These are phyloP conservation scores for Australoheros scitulus DNA, from an alignment of 2,113 vertebrate genomes.

Conservation along the genomic window DNA sequence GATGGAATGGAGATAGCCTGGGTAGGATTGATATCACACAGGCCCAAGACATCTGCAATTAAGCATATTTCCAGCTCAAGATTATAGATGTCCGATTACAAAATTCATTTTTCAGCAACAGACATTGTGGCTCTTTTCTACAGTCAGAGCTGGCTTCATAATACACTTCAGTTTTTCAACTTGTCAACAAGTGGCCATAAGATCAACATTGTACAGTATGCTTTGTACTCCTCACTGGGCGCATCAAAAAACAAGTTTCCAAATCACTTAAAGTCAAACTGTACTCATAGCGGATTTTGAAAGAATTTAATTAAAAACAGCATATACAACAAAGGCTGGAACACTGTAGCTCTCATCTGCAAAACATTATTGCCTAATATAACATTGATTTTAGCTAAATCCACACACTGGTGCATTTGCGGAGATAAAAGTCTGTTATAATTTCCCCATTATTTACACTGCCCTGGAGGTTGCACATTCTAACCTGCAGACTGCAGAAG, in stretches of 20 bases:
- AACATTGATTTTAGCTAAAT: slow-evolving; percentile 46
- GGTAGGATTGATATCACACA: slow-evolving; percentile 56
- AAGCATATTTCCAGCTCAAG: slow-evolving; percentile 58
- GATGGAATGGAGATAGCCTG: slow-evolving; percentile 65
- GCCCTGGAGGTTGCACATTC: slow-evolving; percentile 60
- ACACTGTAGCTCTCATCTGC: background rate
- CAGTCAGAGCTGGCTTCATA: slow-evolving; percentile 24
- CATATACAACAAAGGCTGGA: background rate
- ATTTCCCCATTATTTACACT: slow-evolving; percentile 57
- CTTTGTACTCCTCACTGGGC: background rate
- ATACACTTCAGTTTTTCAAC: slow-evolving; percentile 26
- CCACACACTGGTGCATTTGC: slow-evolving; percentile 28
- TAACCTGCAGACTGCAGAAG: slow-evolving; percentile 63
- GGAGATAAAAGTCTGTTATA: slow-evolving; percentile 48
- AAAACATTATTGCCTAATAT: slow-evolving; percentile 23
- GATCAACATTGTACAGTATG: slow-evolving; percentile 2
- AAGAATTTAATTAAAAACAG: background rate
- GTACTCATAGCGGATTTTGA: background rate
- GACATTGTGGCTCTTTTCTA: slow-evolving; percentile 21
- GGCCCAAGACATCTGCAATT: slow-evolving; percentile 46
- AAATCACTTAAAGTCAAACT: background rate
- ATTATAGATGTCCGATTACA: slow-evolving; percentile 54
- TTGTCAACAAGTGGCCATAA: slow-evolving; percentile 1
- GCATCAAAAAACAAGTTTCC: background rate
- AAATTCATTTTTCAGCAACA: slow-evolving; percentile 34